These are phyloP conservation scores for Gambusia affinis DNA, from an alignment of 2,113 vertebrate species.

Conservation along the genomic window DNA sequence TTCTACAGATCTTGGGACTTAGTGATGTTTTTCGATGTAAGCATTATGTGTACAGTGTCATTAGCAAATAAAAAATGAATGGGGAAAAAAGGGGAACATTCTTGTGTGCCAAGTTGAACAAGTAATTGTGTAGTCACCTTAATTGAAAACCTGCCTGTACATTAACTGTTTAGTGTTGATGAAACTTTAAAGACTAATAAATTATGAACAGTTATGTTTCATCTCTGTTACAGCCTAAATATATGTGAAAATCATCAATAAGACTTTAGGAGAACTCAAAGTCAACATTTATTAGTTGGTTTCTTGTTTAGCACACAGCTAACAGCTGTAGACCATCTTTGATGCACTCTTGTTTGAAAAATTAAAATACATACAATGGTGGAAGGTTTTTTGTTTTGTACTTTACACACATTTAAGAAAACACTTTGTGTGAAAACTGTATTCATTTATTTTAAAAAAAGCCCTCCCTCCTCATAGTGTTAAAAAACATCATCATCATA, in stretches of 20 bases:
- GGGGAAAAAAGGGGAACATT: constrained; percentile 46
- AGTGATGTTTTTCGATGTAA: constrained; percentile 33
- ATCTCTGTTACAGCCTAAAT: not conserved
- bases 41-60: constrained; percentile 36
- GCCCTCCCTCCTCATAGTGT: too few species aligned
- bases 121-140: constrained; percentile 56
- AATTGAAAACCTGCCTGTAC: constrained; percentile 59
- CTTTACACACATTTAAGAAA: not conserved
- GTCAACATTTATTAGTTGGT: not conserved
- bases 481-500: too few species aligned
- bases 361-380: not conserved
- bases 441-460: too few species aligned
- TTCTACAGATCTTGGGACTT: constrained; percentile 19
- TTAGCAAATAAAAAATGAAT: constrained; percentile 43
- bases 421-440: not conserved
- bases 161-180: constrained; percentile 61
- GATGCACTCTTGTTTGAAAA: not conserved
- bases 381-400: not conserved
- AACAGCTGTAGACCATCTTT: too few species aligned
- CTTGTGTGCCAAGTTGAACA: constrained; percentile 67
- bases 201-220: constrained; percentile 4
- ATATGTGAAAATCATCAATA: not conserved
- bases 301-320: not conserved
- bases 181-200: constrained; percentile 70
- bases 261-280: not conserved